phyloP scores from a whole-genome alignment of 2,888 invertebrate genomes.

The Cantharis rustica region DNA sequence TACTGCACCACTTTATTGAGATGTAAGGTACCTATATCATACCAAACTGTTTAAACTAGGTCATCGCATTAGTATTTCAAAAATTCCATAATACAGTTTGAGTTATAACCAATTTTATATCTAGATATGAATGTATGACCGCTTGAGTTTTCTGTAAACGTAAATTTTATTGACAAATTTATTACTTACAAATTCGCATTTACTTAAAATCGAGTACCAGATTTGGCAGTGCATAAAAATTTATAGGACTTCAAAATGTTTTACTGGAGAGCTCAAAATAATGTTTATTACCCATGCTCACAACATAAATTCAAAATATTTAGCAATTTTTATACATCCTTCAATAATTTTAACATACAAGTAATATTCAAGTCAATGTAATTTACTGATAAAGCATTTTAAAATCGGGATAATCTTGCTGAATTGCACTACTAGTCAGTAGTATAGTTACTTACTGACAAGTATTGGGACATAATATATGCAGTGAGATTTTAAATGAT shows the following conservation, averaged over 20 bases:
- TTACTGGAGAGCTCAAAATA: neutral
- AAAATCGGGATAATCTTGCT: too few relatives aligned
- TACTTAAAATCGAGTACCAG: conserved; percentile 11
- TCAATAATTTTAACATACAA: neutral
- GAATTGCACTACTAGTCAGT: too few relatives aligned
- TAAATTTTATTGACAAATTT: conserved; percentile 31
- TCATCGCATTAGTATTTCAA: conserved; percentile 14
- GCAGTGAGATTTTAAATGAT: too few relatives aligned
- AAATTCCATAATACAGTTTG: conserved; percentile 24
- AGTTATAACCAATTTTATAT: conserved; percentile 20
- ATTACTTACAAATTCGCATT: conserved; percentile 23
- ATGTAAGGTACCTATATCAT: neutral
- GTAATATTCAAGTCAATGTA: neutral
- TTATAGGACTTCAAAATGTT: neutral
- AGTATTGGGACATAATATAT: too few relatives aligned
- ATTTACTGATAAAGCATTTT: too few relatives aligned
- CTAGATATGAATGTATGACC: conserved; percentile 28
- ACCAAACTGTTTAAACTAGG: conserved; percentile 8
- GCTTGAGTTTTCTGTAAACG: conserved; percentile 21
- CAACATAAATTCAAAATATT: neutral
- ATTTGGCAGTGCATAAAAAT: neutral
- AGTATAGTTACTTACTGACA: too few relatives aligned
- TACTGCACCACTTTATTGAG: neutral
- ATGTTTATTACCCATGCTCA: neutral
- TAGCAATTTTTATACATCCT: neutral